Evolutionary conservation across 1,140 invertebrate species (phyloP), one percentile per base, ranked within the genome.

Genomic region (Macrostomum lignano): DNA sequence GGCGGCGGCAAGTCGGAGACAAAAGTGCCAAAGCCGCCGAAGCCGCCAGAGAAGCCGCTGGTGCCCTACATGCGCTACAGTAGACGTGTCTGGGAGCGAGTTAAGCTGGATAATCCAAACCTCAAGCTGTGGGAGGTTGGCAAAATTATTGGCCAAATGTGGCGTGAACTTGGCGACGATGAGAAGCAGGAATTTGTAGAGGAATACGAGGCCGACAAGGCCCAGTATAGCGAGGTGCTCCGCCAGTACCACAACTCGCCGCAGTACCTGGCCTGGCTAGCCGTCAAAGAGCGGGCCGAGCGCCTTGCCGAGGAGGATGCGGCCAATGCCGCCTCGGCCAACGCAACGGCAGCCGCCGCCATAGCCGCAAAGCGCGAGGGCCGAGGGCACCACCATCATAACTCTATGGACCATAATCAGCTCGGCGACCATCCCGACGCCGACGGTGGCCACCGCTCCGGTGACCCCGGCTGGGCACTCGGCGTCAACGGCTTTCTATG

Each of bases 41-140:
- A 94, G 53, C 70, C 81, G 6, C 84, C 84, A 48, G 84, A 94
- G 47, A 91, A 93, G 60, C 88, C 88, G 0, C 61, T 93, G 5
- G 81, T 91, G 72, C 86, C 88, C 0, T 96, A 94, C 55, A 91
- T 94, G 84, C 65, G 86, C 33, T 96, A 91, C 49, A 86, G 78
- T 38, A 67, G 82, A 34, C 82, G 84, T 58, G 77, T 82, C 14
- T 74, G 75, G 65, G 82, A 94, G 60, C 71, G 72, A 50, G 84
- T 94, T 0, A 91, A 93, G 60, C 74, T 75, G 0, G 71, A 78
- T 38, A 76, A 94, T 61, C 77, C 79, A 0, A 84, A 94, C 45
- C 61, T 84, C 23, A 88, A 88, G 48, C 56, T n/a, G n/a, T n/a
- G n/a, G n/a, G n/a, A n/a, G n/a, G n/a, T n/a, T n/a, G n/a, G n/a